Base-by-base conservation (phyloP, 2,888 invertebrate species). In the Tachina grossa region DNA sequence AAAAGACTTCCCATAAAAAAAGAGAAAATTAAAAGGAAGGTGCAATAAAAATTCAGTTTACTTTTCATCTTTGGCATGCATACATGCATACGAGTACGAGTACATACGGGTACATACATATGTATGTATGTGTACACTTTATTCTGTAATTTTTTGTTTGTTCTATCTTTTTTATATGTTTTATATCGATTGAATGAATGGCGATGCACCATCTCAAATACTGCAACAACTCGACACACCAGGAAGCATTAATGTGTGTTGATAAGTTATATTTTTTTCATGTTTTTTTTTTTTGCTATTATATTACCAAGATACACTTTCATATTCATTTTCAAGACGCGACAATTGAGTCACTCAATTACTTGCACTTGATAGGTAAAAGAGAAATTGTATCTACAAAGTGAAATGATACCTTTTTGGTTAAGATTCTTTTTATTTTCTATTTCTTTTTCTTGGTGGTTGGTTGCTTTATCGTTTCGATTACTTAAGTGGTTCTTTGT, bases 11-110 rank as follows among this genome's bases (percentile, higher is more conserved):
- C 85, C 85, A 83, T 80, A 83, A 83, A 89, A 89, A 88, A 88
- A 88, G 74, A 75, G 81, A 75, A 81, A 81, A 90, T 63, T 89
- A 90, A 91, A 89, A 90, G 91, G 91, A 91, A 91, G 91, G 91
- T 91, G 91, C 91, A 91, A 91, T 91, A 91, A 91, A 88, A 91
- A 89, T 90, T 90, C 90, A 89, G 90, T 91, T 90, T 89, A 90
- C 89, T 75, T 78, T 51, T 47, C 22, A 39, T 22, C 16, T 61
- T 53, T 63, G 68, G 16, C 31, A 61, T 57, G 57, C 57, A 49
- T 45, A 72, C 16, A 49, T 45, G 66, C 16, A 71, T 31, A 31
- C 6, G 6, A 1, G 31, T 31, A 3, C 22, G 22, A 31, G n/a
- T n/a, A n/a, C n/a, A n/a, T n/a, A n/a, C n/a, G n/a, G n/a, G n/a